Percentiles rank a stretch among this genome's conserved stretches.
phyloP scores from a whole-genome alignment of 2,797 vertebrate genomes.

The Lepus townsendii region DNA sequence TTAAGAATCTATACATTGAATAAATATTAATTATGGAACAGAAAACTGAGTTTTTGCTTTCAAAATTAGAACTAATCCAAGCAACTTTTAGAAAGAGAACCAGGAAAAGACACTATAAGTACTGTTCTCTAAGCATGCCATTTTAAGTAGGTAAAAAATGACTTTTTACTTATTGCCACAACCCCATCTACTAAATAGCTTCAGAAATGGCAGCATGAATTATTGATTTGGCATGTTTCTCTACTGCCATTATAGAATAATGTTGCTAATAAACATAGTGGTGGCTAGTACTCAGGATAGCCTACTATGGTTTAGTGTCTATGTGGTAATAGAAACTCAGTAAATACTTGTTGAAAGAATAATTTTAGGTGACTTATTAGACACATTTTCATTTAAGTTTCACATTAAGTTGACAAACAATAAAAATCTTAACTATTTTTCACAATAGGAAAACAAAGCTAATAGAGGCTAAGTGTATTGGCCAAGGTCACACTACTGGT shows the following conservation, averaged over 20 bases:
- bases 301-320: not conserved
- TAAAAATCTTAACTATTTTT: conserved; percentile 32
- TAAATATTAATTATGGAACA: conserved; percentile 55
- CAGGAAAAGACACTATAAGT: not conserved
- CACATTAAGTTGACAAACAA: conserved; percentile 6
- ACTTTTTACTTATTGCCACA: not conserved
- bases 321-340: conserved; percentile 12
- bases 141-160: conserved; percentile 29
- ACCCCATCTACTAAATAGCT: not conserved
- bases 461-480: not conserved
- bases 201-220: conserved; percentile 6
- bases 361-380: not conserved
- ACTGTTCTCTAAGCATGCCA: not conserved
- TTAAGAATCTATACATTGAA: not conserved
- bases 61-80: conserved; percentile 39
- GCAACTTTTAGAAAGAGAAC: conserved; percentile 27
- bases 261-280: not conserved
- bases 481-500: not conserved
- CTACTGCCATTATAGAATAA: not conserved
- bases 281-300: not conserved
- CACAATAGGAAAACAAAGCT: conserved; percentile 32
- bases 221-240: not conserved
- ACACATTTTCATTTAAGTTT: not conserved
- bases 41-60: conserved; percentile 18
- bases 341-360: conserved; percentile 35